Conservation (phyloP, 1,140 invertebrate genomes). For the Drosophila busckii region DNA sequence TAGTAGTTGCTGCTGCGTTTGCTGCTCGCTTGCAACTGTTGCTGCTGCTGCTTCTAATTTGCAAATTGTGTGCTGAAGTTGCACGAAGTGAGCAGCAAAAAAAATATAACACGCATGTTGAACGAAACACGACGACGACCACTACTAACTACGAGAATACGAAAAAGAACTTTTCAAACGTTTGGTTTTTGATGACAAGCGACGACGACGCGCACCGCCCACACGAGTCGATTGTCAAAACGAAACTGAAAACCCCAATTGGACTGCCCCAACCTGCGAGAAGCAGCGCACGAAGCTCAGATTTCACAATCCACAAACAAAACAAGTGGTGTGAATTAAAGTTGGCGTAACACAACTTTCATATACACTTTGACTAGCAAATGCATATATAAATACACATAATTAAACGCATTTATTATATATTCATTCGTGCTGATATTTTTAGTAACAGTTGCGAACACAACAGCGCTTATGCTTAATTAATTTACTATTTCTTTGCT, state of each 20-base stretch:
- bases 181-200: conserved; percentile 12
- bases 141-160: conserved; percentile 29
- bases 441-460: too few species aligned
- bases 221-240: conserved; percentile 57
- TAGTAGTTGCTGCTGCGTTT: conserved; percentile 28
- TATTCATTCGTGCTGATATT: too few species aligned
- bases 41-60: conserved; percentile 47
- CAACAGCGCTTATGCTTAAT: neutral
- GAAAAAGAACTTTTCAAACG: too few species aligned
- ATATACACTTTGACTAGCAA: too few species aligned
- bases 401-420: too few species aligned
- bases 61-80: conserved; percentile 37
- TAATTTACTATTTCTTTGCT: too few species aligned
- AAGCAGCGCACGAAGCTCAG: conserved; percentile 60
- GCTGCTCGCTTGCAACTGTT: conserved; percentile 39
- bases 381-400: too few species aligned
- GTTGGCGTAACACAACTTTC: too few species aligned
- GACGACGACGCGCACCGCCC: conserved; percentile 42
- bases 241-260: conserved; percentile 51
- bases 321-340: conserved; percentile 1
- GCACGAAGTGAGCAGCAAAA: conserved; percentile 15
- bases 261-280: conserved; percentile 13
- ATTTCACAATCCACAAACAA: conserved; percentile 55
- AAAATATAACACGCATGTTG: conserved; percentile 32
- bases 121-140: conserved; percentile 24